Evolutionary conservation across 2,797 vertebrate species (phyloP), one percentile per base, ranked within the genome.

Genomic region (Artibeus lituratus): DNA sequence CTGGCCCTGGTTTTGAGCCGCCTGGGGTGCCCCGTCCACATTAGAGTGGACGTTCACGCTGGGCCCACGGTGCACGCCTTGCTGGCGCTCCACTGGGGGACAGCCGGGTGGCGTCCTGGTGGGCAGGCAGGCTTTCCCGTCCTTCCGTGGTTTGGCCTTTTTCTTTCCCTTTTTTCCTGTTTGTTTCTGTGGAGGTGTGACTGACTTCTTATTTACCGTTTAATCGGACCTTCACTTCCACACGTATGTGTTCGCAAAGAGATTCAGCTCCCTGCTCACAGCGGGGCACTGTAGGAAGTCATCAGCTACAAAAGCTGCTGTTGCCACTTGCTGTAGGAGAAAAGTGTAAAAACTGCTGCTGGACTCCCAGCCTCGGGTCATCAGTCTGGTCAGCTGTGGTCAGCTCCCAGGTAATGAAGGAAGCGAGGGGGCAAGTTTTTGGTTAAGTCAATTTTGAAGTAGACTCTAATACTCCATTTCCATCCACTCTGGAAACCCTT

Each of bases 41-140:
- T 18, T 11, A 24, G 73, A 69, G 42, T 7, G 2, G 80, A 22
- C 7, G 7, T 42, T 87, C 55, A 35, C 1, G 0, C 29, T 12
- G 47, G 47, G 6, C n/a, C 22, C 42, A 9, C 1, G 0, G 5
- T 1, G 3, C 21, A 2, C 42, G 7, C 18, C 12, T 10, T 21
- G 16, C 92, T 10, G 29, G 82, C 42, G 0, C 42, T 59, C 6
- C 16, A 19, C 16, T 4, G 35, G 47, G 7, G 39, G 32, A 1
- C 16, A 7, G 32, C 57, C 57, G 0, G 4, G 0, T 5, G 9
- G 21, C 37, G 24, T 47, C 73, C 3, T 2, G 10, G 15, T 37
- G 26, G 44, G 69, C 21, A 35, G 51, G 9, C 0, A 2, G n/a
- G 26, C 57, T 44, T 18, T 39, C 37, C 73, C 78, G 57, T 53